Base-by-base conservation (phyloP, 2,113 vertebrate genomes). In the Cottus gobio region DNA sequence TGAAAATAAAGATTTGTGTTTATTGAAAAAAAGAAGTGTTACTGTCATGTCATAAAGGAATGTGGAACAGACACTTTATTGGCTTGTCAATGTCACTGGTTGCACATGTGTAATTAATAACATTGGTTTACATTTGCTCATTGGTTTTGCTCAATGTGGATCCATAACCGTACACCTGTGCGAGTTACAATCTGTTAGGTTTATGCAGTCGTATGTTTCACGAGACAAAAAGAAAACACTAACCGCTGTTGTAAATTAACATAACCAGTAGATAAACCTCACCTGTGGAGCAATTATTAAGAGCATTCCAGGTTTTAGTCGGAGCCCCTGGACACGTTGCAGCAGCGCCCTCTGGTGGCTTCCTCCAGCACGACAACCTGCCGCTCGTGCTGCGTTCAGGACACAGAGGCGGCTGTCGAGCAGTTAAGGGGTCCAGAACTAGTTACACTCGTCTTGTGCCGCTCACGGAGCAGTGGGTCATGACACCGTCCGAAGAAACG, bases 1-100 rank as follows among this genome's bases (percentile, higher is more conserved):
- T 89, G 64, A 83, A 93, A 92, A 92, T 86, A 94, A 95, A 95
- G 80, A 15, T 80, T 80, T 79, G 84, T 85, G 88, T 92, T 82
- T 86, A 70, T 79, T 79, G 46, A 64, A 64, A 64, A 73, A 72
- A 61, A 1, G 4, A 66, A 16, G 12, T 18, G 34, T 58, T 10
- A 30, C 9, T 67, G n/a, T 50, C 10, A 8, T 64, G 22, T 60
- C n/a, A 8, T 20, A 6, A 7, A 42, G 7, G 7, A 6, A 18
- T 22, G 65, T 80, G 13, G 15, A 16, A 34, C 12, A 24, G 20
- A 28, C 6, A 56, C 46, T 31, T 7, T 18, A n/a, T 61, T 36
- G 2, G 20, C 2, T 12, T 20, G 11, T 37, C 5, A 37, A 22
- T 52, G 24, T 64, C 8, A 20, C 15, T 36, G 60, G 9, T 3